These are phyloP conservation scores for Cyprinus carpio DNA, from an alignment of 2,113 vertebrate genomes.

Conservation along the genomic window DNA sequence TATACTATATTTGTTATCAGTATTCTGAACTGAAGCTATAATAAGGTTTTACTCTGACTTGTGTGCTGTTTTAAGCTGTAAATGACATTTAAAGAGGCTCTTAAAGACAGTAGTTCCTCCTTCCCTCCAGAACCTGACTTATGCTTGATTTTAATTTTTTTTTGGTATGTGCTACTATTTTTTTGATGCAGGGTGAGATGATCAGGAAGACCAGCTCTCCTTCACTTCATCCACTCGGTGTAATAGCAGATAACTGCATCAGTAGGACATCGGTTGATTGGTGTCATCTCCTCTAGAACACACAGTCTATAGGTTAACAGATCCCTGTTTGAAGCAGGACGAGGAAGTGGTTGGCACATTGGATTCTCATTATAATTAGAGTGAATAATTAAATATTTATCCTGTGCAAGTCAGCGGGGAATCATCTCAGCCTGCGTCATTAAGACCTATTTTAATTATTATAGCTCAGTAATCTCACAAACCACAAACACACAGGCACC, in stretches of 20 bases:
- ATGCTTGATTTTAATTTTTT: not conserved
- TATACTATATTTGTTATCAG: not conserved
- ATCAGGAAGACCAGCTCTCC: not conserved
- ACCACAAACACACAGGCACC: slow-evolving; percentile 63
- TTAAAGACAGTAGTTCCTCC: not conserved
- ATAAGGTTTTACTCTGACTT: no score
- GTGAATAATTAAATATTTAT: slow-evolving; percentile 77
- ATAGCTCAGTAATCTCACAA: slow-evolving; percentile 66
- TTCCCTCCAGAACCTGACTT: not conserved
- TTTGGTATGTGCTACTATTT: not conserved
- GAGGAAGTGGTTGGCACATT: slow-evolving; percentile 63
- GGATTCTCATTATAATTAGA: slow-evolving; percentile 67
- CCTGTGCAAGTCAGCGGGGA: slow-evolving; percentile 59
- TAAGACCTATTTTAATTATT: slow-evolving; percentile 76
- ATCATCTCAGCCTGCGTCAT: slow-evolving; percentile 69
- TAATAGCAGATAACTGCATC: slow-evolving; percentile 47
- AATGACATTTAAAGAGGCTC: not conserved
- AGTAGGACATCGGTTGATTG: slow-evolving; percentile 53
- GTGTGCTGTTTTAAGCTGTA: not conserved
- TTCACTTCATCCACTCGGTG: slow-evolving; percentile 56
- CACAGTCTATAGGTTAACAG: slow-evolving; percentile 57
- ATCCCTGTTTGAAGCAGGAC: slow-evolving; percentile 54
- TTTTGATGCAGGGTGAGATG: not conserved
- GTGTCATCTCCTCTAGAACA: slow-evolving; percentile 61
- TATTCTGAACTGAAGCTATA: not conserved